These are phyloP conservation scores for Chaunax sp. DNA, from an alignment of 2,797 vertebrate species.

Conservation along the genomic window DNA sequence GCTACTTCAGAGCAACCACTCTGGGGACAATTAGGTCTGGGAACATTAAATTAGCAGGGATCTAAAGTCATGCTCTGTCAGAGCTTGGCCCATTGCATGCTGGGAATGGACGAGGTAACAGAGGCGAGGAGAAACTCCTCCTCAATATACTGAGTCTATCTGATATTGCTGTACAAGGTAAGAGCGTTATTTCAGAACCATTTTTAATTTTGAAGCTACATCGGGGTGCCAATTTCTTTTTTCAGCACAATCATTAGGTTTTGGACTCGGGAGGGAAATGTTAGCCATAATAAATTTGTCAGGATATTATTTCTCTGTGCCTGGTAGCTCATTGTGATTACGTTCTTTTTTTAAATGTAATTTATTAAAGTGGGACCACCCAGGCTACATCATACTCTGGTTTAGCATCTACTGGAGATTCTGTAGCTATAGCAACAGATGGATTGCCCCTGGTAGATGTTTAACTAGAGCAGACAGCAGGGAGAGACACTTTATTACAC, in stretches of 20 bases:
- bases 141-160: constrained; percentile 23
- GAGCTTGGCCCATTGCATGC: constrained; percentile 45
- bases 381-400: constrained; percentile 62
- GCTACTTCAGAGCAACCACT: constrained; percentile 64
- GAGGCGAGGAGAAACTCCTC: constrained; percentile 31
- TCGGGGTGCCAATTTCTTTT: constrained; percentile 7
- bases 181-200: constrained; percentile 27
- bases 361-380: constrained; percentile 78
- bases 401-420: constrained; percentile 66
- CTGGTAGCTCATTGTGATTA: constrained; percentile 54
- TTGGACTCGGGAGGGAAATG: constrained; percentile 43
- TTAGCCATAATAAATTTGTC: constrained; percentile 64
- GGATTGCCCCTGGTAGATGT: constrained; percentile 75
- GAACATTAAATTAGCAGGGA: constrained; percentile 76
- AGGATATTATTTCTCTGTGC: constrained; percentile 49
- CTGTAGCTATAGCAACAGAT: constrained; percentile 78
- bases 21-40: constrained; percentile 72
- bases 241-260: constrained; percentile 34
- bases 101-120: constrained; percentile 45
- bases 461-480: constrained; percentile 79
- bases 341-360: constrained; percentile 62
- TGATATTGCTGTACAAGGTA: constrained; percentile 19
- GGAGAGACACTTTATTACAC: constrained; percentile 77
- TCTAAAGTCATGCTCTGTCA: constrained; percentile 65
- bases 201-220: constrained; percentile 31